Evolutionary conservation across 2,113 vertebrate species (phyloP).

Genomic region (Nesospiza acunhae): DNA sequence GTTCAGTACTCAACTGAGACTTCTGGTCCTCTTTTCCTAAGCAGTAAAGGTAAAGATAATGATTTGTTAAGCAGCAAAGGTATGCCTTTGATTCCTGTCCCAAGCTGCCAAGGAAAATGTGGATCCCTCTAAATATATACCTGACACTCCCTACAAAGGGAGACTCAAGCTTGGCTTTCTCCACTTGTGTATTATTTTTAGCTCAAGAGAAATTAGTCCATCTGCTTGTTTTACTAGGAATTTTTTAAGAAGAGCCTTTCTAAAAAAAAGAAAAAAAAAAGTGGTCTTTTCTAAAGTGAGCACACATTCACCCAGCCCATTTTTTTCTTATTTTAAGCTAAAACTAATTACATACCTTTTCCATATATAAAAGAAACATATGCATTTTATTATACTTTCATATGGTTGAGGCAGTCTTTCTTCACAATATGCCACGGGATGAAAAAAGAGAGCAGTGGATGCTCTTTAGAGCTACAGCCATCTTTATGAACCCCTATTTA

Average conservation of each 20-base stretch:
- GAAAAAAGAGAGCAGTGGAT: background rate
- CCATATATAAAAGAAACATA: slow-evolving; percentile 8
- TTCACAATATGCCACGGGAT: background rate
- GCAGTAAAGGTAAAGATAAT: background rate
- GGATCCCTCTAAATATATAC: background rate
- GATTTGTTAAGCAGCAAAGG: background rate
- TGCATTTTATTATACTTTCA: slow-evolving; percentile 59
- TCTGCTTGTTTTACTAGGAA: background rate
- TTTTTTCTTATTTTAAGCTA: background rate
- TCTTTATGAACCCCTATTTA: slow-evolving; percentile 26
- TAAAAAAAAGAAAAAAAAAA: background rate
- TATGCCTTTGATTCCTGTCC: background rate
- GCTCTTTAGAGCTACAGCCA: slow-evolving; percentile 8
- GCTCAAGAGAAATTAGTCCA: background rate
- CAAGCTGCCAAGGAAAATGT: background rate
- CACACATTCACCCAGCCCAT: background rate
- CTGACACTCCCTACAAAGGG: background rate
- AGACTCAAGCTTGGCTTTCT: background rate
- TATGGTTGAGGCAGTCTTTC: slow-evolving; percentile 41
- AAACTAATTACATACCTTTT: slow-evolving; percentile 40
- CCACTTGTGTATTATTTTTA: background rate
- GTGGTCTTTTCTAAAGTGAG: background rate
- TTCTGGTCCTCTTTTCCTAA: background rate
- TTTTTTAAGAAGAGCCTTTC: background rate
- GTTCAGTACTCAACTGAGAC: background rate